phyloP scores from a whole-genome alignment of 2,797 vertebrate genomes.

The Mormyrus proboscirostris region DNA sequence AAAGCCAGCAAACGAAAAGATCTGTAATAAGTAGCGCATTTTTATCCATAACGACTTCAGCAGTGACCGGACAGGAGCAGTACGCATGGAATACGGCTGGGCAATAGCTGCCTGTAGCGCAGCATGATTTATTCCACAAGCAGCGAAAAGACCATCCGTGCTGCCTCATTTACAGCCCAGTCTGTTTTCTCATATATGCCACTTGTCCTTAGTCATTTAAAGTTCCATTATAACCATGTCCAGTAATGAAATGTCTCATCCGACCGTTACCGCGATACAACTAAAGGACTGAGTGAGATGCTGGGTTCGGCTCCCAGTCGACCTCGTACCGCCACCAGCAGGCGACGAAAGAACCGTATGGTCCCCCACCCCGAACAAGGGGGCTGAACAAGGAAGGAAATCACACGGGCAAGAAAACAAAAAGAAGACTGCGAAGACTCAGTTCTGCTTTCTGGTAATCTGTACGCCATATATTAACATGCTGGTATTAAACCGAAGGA shows the following conservation, averaged over 20 bases:
- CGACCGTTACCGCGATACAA: no score
- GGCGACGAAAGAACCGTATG: not conserved
- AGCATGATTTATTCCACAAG: slow-evolving; percentile 17
- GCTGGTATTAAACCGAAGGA: not conserved
- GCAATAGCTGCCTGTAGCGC: not conserved
- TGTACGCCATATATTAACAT: not conserved
- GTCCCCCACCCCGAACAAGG: not conserved
- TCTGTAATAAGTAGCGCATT: slow-evolving; percentile 14
- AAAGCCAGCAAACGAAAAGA: slow-evolving; percentile 20
- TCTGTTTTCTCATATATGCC: not conserved
- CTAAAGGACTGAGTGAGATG: not conserved
- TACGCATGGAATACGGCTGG: not conserved
- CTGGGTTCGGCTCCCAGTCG: not conserved
- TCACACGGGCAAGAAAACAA: not conserved
- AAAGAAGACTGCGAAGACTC: not conserved
- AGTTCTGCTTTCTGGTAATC: not conserved
- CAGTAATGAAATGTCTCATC: not conserved
- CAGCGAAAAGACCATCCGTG: not conserved
- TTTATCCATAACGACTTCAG: slow-evolving; percentile 25
- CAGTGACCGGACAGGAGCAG: not conserved
- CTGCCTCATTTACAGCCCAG: not conserved
- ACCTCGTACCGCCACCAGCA: not conserved
- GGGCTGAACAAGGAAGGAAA: not conserved
- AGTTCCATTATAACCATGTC: not conserved
- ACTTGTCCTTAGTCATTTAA: not conserved